These are phyloP conservation scores for Sorex maritimensis DNA, from an alignment of 2,797 vertebrate genomes.

Conservation along the genomic window DNA sequence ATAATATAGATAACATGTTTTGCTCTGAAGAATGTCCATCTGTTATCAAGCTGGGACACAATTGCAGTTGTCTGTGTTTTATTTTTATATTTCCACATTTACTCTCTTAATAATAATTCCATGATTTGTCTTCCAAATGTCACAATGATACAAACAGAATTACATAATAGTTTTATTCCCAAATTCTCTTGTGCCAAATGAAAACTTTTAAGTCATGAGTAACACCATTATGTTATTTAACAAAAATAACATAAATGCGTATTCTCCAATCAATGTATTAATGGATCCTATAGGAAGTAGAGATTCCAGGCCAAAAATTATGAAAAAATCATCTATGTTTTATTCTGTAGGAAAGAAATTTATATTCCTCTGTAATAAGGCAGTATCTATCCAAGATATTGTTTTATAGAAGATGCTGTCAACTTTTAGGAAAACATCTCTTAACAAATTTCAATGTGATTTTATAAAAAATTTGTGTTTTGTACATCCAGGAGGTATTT, in stretches of 20 bases:
- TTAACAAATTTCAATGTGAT: conserved; percentile 35
- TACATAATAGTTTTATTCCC: neutral
- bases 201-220: conserved; percentile 26
- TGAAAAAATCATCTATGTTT: neutral
- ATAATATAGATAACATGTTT: conserved; percentile 52
- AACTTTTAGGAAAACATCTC: neutral
- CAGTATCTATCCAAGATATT: neutral
- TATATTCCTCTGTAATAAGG: neutral
- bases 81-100: conserved; percentile 59
- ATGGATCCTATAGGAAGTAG: neutral
- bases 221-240: conserved; percentile 1
- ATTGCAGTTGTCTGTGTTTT: conserved; percentile 18
- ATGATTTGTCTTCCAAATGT: conserved; percentile 37
- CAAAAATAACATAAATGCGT: neutral
- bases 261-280: neutral
- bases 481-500: conserved; percentile 36
- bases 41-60: conserved; percentile 19
- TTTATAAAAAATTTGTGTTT: conserved; percentile 30
- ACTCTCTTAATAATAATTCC: conserved; percentile 60
- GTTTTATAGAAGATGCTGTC: neutral
- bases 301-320: conserved; percentile 12
- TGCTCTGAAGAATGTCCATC: conserved; percentile 3
- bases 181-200: neutral
- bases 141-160: conserved; percentile 51
- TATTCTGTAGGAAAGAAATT: conserved; percentile 1